Evolutionary conservation across 1,140 invertebrate species (phyloP).

Genomic region (Sycobia sp.): DNA sequence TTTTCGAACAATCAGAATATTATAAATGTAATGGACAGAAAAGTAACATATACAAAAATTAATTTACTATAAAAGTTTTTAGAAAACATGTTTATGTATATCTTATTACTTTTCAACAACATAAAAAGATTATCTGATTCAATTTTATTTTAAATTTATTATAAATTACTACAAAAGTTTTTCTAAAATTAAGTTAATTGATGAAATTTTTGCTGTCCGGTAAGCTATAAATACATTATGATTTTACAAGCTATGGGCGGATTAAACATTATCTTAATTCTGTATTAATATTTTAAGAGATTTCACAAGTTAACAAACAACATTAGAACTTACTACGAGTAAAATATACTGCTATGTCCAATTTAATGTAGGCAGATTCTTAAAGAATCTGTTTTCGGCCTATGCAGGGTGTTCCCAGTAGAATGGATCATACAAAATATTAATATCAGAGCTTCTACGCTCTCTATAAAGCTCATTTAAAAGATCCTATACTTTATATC

Average conservation of each 20-base stretch:
- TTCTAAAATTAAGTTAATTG: too few species aligned
- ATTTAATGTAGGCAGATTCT: conserved; percentile 14
- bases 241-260: conserved; percentile 27
- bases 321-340: conserved; percentile 16
- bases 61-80: too few species aligned
- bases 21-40: too few species aligned
- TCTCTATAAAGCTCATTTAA: conserved; percentile 35
- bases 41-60: too few species aligned
- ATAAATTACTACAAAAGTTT: too few species aligned
- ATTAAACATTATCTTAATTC: conserved; percentile 38
- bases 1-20: too few species aligned
- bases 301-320: too few species aligned
- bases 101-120: too few species aligned
- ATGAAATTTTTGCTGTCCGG: conserved; percentile 19
- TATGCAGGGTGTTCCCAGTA: conserved; percentile 34
- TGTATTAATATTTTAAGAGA: conserved; percentile 41
- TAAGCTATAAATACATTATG: conserved; percentile 19
- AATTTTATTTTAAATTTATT: neutral
- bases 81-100: too few species aligned
- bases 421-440: conserved; percentile 29
- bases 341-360: conserved; percentile 22
- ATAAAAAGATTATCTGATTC: too few species aligned
- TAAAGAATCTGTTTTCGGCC: conserved; percentile 16
- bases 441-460: conserved; percentile 29
- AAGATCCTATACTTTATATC: conserved; percentile 44